Percentiles rank a stretch among this genome's conserved stretches.
phyloP scores from a whole-genome alignment of 2,888 invertebrate genomes.

The Hedya salicella region DNA sequence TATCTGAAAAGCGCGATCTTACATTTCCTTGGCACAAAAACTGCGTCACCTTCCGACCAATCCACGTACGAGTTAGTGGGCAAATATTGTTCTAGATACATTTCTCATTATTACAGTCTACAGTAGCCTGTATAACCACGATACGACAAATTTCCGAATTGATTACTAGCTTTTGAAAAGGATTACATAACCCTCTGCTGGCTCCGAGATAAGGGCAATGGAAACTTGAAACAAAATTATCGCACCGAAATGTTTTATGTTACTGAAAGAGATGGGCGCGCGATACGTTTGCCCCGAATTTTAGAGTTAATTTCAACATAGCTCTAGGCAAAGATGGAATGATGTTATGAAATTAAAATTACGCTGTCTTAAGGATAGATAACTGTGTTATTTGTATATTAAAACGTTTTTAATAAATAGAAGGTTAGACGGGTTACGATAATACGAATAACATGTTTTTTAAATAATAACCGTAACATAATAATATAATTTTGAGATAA shows the following conservation, averaged over 20 bases:
- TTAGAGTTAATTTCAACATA: conserved; percentile 26
- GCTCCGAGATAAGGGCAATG: conserved; percentile 26
- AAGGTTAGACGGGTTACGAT: too few species aligned
- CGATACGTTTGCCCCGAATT: conserved; percentile 34
- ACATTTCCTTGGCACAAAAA: background rate
- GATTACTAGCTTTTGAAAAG: conserved; percentile 26
- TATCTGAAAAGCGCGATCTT: too few species aligned
- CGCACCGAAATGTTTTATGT: conserved; percentile 39
- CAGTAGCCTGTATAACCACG: background rate
- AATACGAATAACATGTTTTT: too few species aligned
- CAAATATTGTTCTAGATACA: background rate
- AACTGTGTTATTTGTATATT: too few species aligned
- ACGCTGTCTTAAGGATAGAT: background rate
- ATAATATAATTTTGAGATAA: too few species aligned
- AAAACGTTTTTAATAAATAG: too few species aligned
- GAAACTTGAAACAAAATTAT: conserved; percentile 37
- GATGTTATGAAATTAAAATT: conserved; percentile 16
- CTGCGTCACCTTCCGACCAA: too few species aligned
- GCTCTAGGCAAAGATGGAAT: conserved; percentile 8
- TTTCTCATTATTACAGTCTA: background rate
- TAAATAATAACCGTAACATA: too few species aligned
- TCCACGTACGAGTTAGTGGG: background rate
- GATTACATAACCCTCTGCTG: conserved; percentile 36
- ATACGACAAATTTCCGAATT: conserved; percentile 21
- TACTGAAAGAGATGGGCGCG: conserved; percentile 36